A percentile compares a stretch with the other conserved stretches of the same genome.
Evolutionary conservation across 2,113 vertebrate genomes (phyloP).

Genomic region (Jacana jacana): DNA sequence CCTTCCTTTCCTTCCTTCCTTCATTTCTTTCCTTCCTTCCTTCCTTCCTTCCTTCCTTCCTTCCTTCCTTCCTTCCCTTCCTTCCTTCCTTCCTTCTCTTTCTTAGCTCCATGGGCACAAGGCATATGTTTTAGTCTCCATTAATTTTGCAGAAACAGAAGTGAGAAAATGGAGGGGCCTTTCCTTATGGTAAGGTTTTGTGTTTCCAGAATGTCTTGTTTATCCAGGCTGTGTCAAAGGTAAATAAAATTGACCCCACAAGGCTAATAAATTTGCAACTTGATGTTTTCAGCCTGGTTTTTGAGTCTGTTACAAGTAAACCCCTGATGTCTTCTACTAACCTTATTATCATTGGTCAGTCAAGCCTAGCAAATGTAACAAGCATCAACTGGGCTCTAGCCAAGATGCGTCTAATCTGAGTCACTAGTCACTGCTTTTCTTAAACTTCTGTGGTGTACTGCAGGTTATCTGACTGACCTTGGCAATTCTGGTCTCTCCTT

Average conservation of each 20-base stretch:
- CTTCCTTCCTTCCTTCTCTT: not conserved
- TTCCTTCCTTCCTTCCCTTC: too few species aligned
- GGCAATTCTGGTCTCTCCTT: not conserved
- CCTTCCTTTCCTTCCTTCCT: too few species aligned
- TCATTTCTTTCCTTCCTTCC: too few species aligned
- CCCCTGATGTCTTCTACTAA: not conserved
- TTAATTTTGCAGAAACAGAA: not conserved
- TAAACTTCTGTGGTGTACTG: not conserved
- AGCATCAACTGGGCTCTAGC: not conserved
- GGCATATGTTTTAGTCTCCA: not conserved
- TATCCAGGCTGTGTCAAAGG: not conserved
- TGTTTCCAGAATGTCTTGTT: not conserved
- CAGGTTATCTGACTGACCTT: not conserved
- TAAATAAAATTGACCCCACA: not conserved
- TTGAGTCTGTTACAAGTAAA: not conserved
- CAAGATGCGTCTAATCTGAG: not conserved
- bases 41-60: not conserved
- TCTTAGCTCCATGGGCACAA: not conserved
- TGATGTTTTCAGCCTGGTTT: not conserved
- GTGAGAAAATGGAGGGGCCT: not conserved
- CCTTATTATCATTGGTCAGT: not conserved
- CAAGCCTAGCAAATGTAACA: not conserved
- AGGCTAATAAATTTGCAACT: not conserved
- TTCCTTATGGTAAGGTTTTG: not conserved
- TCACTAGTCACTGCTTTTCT: not conserved